Percentiles rank a stretch among this genome's conserved stretches.
These are phyloP conservation scores for Eurois occulta DNA, from an alignment of 2,888 invertebrate genomes.

Conservation along the genomic window DNA sequence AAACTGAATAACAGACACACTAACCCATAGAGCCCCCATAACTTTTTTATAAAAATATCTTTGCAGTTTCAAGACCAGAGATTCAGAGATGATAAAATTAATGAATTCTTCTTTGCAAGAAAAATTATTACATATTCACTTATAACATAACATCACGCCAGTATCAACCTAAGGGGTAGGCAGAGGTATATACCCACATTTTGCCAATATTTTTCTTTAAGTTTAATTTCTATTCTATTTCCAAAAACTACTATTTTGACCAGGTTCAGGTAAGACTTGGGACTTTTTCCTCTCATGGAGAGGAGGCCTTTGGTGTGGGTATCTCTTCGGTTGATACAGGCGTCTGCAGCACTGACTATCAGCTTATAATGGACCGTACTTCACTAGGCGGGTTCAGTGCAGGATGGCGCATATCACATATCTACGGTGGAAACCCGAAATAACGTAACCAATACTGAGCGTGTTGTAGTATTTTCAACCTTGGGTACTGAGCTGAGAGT, in stretches of 20 bases:
- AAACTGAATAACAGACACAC: too few species aligned
- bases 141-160: neutral
- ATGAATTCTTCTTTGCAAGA: neutral
- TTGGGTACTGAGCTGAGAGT: neutral
- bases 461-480: neutral
- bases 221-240: neutral
- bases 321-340: neutral
- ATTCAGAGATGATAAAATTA: neutral
- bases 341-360: neutral
- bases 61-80: neutral
- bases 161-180: neutral
- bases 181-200: neutral
- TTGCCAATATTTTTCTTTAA: neutral
- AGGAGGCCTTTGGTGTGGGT: neutral
- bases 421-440: neutral
- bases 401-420: too few species aligned
- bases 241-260: neutral
- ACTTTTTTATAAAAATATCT: neutral
- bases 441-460: neutral
- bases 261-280: neutral
- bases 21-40: neutral
- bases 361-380: neutral
- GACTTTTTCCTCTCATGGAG: neutral
- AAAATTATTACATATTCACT: neutral
- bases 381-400: neutral